phyloP scores from a whole-genome alignment of 2,113 vertebrate genomes.

The Ictalurus punctatus region DNA sequence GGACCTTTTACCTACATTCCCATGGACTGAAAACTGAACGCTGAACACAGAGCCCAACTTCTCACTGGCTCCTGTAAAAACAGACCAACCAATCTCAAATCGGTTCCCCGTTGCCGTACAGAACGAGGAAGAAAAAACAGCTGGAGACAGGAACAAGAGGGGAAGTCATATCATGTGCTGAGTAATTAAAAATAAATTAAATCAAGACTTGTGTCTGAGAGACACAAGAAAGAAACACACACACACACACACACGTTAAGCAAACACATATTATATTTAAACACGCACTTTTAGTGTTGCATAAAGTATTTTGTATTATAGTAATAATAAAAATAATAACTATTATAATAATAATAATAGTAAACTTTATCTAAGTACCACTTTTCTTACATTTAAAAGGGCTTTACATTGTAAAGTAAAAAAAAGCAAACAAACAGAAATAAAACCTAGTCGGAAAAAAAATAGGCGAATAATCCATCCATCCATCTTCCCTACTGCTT shows the following conservation, averaged over 20 bases:
- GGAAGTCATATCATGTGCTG: background rate
- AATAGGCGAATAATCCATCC: background rate
- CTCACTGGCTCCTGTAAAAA: constrained; percentile 58
- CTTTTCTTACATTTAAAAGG: no score
- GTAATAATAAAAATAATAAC: no score
- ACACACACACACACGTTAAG: background rate
- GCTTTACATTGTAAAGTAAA: background rate
- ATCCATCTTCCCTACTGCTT: no score
- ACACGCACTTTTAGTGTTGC: background rate
- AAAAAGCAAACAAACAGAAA: no score
- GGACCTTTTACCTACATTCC: constrained; percentile 73
- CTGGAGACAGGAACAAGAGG: background rate
- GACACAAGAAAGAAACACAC: background rate
- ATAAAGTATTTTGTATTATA: no score
- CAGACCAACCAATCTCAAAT: constrained; percentile 60
- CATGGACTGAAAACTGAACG: constrained; percentile 48
- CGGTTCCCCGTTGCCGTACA: constrained; percentile 34
- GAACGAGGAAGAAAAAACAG: constrained; percentile 30
- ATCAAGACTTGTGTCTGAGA: background rate
- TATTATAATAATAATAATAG: no score
- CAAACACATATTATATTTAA: background rate
- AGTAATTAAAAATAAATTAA: background rate
- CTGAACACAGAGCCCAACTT: background rate
- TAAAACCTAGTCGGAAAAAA: background rate
- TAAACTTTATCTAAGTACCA: no score